phyloP scores from a whole-genome alignment of 1,140 invertebrate species.

The Aphidius gifuensis region DNA sequence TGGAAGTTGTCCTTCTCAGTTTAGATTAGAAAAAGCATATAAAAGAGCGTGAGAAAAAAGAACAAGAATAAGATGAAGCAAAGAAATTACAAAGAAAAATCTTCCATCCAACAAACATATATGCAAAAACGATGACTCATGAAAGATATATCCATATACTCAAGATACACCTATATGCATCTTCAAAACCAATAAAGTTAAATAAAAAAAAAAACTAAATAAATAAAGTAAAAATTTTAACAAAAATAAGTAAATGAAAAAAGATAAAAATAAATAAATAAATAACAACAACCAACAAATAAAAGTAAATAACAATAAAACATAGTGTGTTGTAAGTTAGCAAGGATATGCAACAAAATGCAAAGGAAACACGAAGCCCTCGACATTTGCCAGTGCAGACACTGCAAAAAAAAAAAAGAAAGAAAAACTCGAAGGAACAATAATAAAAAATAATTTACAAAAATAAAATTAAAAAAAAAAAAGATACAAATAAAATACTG shows the following conservation, averaged over 20 bases:
- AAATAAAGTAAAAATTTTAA: neutral
- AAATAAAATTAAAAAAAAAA: neutral
- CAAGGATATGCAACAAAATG: constrained; percentile 43
- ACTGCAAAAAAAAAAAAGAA: neutral
- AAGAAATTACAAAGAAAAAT: too few relatives aligned
- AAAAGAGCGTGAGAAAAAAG: neutral
- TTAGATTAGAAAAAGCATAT: too few relatives aligned
- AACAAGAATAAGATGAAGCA: neutral
- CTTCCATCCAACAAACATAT: too few relatives aligned
- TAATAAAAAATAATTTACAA: neutral
- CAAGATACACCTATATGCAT: too few relatives aligned
- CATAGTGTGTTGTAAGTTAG: neutral
- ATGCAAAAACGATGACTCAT: too few relatives aligned
- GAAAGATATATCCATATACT: too few relatives aligned
- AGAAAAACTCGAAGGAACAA: neutral
- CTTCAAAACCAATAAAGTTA: too few relatives aligned
- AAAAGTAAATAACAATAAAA: constrained; percentile 10
- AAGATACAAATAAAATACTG: neutral
- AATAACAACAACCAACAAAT: constrained; percentile 20
- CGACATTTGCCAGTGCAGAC: neutral
- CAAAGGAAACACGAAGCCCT: constrained; percentile 41
- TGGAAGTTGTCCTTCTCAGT: too few relatives aligned
- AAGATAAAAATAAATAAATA: neutral
- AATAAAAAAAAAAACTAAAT: neutral
- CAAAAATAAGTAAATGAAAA: neutral